A percentile compares a stretch with the other conserved stretches of the same genome.
Conservation (phyloP, 2,888 invertebrate genomes). For the Odontomyia ornata region DNA sequence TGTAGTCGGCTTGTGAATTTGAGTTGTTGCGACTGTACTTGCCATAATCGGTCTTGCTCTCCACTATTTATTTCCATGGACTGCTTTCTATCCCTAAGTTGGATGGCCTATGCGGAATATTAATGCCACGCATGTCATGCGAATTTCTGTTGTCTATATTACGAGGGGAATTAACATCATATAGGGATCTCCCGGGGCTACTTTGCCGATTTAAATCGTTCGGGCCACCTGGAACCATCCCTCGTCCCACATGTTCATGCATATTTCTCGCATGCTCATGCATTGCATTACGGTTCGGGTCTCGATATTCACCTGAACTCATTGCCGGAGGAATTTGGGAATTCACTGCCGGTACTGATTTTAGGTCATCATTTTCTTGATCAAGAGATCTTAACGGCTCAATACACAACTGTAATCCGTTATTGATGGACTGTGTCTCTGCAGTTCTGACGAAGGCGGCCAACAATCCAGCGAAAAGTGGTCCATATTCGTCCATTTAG, state of each 20-base stretch:
- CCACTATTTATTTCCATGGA: constrained; percentile 64
- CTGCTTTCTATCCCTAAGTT: constrained; percentile 62
- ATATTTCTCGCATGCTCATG: constrained; percentile 50
- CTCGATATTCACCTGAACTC: constrained; percentile 58
- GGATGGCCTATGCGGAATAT: constrained; percentile 61
- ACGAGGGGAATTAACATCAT: constrained; percentile 60
- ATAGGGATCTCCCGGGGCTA: constrained; percentile 62
- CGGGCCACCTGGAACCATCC: constrained; percentile 56
- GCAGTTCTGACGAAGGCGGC: no score
- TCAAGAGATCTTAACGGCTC: no score
- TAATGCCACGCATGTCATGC: constrained; percentile 53
- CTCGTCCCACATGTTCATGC: constrained; percentile 59
- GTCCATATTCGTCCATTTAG: no score
- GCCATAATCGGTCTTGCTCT: constrained; percentile 81
- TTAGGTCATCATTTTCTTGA: no score
- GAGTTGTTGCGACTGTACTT: constrained; percentile 79
- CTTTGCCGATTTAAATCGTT: constrained; percentile 64
- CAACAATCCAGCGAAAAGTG: no score
- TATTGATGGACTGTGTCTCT: no score
- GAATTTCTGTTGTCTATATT: constrained; percentile 63
- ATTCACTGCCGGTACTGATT: no score
- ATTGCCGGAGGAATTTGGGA: constrained; percentile 58
- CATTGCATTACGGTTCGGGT: constrained; percentile 46
- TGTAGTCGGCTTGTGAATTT: constrained; percentile 71
- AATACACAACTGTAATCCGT: no score